phyloP scores from a whole-genome alignment of 2,888 invertebrate species.

The Minunthozetes semirufus region DNA sequence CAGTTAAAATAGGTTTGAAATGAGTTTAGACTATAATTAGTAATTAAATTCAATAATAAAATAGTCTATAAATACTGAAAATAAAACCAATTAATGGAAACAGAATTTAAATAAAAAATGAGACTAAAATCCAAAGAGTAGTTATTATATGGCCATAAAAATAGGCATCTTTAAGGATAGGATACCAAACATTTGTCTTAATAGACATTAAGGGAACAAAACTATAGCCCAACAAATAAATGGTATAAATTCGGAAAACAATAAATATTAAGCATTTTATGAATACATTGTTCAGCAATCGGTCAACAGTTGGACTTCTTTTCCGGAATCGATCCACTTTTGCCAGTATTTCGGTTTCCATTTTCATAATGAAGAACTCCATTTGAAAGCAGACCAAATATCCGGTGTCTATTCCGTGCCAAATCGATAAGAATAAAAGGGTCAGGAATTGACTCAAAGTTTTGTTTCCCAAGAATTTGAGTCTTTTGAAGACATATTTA shows the following conservation, averaged over 20 bases:
- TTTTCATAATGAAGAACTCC: constrained; percentile 77
- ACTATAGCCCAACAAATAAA: constrained; percentile 41
- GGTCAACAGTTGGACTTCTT: too few species aligned
- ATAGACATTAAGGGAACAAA: constrained; percentile 41
- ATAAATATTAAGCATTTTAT: constrained; percentile 27
- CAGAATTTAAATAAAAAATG: too few species aligned
- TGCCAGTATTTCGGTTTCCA: constrained; percentile 54
- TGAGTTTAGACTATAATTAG: too few species aligned
- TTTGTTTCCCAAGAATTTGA: constrained; percentile 80
- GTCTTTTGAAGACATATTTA: constrained; percentile 81
- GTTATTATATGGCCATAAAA: constrained; percentile 41
- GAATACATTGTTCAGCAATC: too few species aligned
- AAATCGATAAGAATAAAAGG: constrained; percentile 77
- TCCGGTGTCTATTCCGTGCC: constrained; percentile 65
- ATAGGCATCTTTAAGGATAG: constrained; percentile 37
- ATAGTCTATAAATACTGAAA: too few species aligned
- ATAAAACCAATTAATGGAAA: too few species aligned
- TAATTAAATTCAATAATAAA: too few species aligned
- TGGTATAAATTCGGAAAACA: constrained; percentile 33
- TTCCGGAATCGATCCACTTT: background rate
- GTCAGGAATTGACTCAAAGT: constrained; percentile 71
- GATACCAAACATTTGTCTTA: constrained; percentile 38
- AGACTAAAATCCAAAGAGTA: constrained; percentile 38
- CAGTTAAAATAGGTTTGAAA: too few species aligned
- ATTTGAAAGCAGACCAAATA: constrained; percentile 88